These are phyloP conservation scores for Drosophila trapezifrons DNA, from an alignment of 1,140 invertebrate species.

Conservation along the genomic window DNA sequence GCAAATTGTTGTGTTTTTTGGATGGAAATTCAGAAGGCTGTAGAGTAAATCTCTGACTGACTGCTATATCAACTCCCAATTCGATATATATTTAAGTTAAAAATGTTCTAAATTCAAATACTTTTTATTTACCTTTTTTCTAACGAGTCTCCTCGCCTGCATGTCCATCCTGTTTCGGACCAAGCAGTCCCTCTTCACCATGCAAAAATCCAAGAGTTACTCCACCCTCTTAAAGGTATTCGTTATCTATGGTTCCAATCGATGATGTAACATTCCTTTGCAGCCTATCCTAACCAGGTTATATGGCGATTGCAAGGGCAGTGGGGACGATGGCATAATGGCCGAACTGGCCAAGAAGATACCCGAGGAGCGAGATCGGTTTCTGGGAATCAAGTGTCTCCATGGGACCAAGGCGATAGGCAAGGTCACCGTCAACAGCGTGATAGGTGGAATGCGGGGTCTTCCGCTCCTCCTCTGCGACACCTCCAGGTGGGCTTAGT, in stretches of 20 bases:
- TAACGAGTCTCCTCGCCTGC: too few species aligned
- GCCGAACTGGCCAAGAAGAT: conserved; percentile 40
- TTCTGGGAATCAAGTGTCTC: conserved; percentile 39
- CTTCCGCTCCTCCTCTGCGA: conserved; percentile 97
- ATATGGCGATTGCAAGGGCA: neutral
- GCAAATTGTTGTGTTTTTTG: too few species aligned
- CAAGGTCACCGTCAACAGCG: conserved; percentile 68
- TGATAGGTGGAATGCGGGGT: conserved; percentile 98
- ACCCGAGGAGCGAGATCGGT: conserved; percentile 26
- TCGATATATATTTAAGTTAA: too few species aligned
- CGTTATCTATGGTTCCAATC: neutral
- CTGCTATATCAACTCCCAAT: too few species aligned
- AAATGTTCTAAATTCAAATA: neutral
- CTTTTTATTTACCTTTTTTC: too few species aligned
- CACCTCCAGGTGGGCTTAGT: conserved; percentile 87
- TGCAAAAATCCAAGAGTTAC: neutral
- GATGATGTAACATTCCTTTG: neutral
- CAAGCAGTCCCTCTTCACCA: neutral
- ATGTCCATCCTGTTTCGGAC: too few species aligned
- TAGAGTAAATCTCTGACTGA: neutral
- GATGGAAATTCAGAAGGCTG: conserved; percentile 21
- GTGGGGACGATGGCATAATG: conserved; percentile 5
- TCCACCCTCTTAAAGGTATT: neutral
- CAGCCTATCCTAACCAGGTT: neutral
- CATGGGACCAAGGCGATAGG: conserved; percentile 40